phyloP scores from a whole-genome alignment of 2,888 invertebrate species.

The Bellardia pandia region DNA sequence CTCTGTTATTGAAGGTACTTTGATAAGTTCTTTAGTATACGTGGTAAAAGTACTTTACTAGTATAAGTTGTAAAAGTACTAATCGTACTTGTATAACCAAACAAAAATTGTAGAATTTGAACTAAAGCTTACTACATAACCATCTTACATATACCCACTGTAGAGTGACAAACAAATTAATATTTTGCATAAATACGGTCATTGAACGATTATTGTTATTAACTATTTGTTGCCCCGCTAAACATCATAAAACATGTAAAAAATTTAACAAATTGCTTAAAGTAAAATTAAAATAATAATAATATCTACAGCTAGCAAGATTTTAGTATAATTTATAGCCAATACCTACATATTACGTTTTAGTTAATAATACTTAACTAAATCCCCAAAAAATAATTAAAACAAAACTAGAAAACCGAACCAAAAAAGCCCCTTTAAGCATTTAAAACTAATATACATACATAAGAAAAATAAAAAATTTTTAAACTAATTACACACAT shows the following conservation, averaged over 20 bases:
- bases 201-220: conserved; percentile 59
- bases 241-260: conserved; percentile 23
- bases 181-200: conserved; percentile 36
- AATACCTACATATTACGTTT: background rate
- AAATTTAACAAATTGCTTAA: conserved; percentile 44
- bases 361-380: conserved; percentile 55
- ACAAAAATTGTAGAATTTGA: too few species aligned
- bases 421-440: conserved; percentile 19
- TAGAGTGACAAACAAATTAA: background rate
- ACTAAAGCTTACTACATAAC: too few species aligned
- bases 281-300: conserved; percentile 46
- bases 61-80: too few species aligned
- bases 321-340: conserved; percentile 30
- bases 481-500: conserved; percentile 65
- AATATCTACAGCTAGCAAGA: background rate
- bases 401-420: conserved; percentile 30
- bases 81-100: too few species aligned
- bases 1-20: too few species aligned
- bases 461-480: background rate
- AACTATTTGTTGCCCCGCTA: background rate
- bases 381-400: conserved; percentile 25
- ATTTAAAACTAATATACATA: background rate
- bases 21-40: too few species aligned
- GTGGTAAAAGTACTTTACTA: too few species aligned
- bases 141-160: too few species aligned